Conservation (phyloP, 2,888 invertebrate species). For the Cistogaster globosa region DNA sequence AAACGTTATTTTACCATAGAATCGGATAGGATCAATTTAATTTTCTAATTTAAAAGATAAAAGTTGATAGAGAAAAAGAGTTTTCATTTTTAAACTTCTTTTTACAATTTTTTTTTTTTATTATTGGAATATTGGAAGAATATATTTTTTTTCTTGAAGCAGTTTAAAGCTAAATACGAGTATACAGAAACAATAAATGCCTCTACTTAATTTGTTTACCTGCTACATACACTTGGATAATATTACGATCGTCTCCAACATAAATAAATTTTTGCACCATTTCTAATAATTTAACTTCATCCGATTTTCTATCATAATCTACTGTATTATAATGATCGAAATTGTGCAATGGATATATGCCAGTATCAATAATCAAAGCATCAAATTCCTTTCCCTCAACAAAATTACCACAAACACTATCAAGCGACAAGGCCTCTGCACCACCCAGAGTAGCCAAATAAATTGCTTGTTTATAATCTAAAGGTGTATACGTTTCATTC, state of each 20-base stretch:
- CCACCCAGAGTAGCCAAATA: slow-evolving; percentile 94
- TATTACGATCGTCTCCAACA: slow-evolving; percentile 92
- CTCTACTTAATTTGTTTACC: slow-evolving; percentile 85
- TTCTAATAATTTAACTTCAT: slow-evolving; percentile 84
- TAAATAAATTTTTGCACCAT: slow-evolving; percentile 90
- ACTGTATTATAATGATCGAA: slow-evolving; percentile 78
- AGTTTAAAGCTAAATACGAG: no score
- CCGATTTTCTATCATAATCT: slow-evolving; percentile 72
- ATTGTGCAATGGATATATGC: slow-evolving; percentile 84
- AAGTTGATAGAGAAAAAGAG: no score
- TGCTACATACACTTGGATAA: slow-evolving; percentile 89
- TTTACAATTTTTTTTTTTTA: no score
- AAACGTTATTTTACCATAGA: no score
- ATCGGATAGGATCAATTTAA: no score
- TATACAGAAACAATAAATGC: background rate
- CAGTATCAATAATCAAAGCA: slow-evolving; percentile 90
- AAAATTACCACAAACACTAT: slow-evolving; percentile 91
- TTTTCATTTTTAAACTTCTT: no score
- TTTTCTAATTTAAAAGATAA: no score
- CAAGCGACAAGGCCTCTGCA: slow-evolving; percentile 90
- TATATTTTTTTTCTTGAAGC: no score
- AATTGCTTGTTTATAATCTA: slow-evolving; percentile 90
- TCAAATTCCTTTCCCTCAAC: slow-evolving; percentile 93
- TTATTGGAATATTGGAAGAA: no score
- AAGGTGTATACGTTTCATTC: slow-evolving; percentile 80